A percentile compares a stretch with the other conserved stretches of the same genome.
Conservation (phyloP, 2,888 invertebrate genomes). For the Synergus laeviventris region DNA sequence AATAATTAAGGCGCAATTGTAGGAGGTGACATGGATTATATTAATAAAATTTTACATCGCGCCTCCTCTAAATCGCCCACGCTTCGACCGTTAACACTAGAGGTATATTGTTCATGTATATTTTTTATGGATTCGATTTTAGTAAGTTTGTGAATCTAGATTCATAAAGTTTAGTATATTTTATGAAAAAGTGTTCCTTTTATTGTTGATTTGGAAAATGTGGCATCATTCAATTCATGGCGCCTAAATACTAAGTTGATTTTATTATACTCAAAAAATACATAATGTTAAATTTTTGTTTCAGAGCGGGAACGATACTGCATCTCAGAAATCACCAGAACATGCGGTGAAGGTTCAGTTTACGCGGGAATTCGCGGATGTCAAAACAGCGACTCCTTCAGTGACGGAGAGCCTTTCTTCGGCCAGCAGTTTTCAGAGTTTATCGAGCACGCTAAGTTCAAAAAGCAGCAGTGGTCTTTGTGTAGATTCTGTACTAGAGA, state of each 20-base stretch:
- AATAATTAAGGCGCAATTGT: constrained; percentile 2
- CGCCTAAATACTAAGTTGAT: not conserved
- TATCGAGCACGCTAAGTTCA: constrained; percentile 61
- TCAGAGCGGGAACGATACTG: constrained; percentile 25
- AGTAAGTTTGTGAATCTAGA: not conserved
- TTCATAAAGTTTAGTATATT: not conserved
- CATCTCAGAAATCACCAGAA: constrained; percentile 48
- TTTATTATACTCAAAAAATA: not conserved
- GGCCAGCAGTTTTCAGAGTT: constrained; percentile 70
- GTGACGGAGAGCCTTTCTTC: constrained; percentile 57
- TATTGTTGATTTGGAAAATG: not conserved
- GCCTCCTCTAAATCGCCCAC: constrained; percentile 48
- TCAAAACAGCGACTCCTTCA: constrained; percentile 48
- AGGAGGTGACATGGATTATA: constrained; percentile 48
- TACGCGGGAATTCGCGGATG: constrained; percentile 68
- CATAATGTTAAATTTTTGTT: not conserved
- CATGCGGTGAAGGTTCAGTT: constrained; percentile 70
- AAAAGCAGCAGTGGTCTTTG: constrained; percentile 67
- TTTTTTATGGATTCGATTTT: not conserved
- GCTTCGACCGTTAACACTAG: constrained; percentile 41
- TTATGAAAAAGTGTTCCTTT: not conserved
- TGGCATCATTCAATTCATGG: not conserved
- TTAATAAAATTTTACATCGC: constrained; percentile 50
- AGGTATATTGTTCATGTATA: constrained; percentile 26
- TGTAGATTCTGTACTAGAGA: constrained; percentile 54